phyloP scores from a whole-genome alignment of 1,140 invertebrate genomes.

The Drosophila aff. region DNA sequence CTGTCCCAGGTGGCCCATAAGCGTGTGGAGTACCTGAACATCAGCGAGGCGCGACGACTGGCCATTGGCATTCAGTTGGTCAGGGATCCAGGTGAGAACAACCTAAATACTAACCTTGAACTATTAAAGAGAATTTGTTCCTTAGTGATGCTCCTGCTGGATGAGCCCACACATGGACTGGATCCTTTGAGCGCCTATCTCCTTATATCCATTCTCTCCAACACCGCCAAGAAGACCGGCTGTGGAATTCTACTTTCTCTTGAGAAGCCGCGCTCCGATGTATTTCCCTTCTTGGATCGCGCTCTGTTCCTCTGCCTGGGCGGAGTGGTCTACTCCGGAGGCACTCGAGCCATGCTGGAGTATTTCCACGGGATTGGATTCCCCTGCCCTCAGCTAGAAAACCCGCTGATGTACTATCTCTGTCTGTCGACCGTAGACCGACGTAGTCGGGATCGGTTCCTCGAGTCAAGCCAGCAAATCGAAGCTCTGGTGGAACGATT shows the following conservation, averaged over 20 bases:
- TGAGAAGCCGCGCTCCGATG: slow-evolving; percentile 96
- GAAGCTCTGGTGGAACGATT: slow-evolving; percentile 96
- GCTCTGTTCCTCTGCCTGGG: slow-evolving; percentile 93
- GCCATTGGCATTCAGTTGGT: slow-evolving; percentile 95
- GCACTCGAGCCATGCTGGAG: slow-evolving; percentile 94
- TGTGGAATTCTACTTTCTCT: slow-evolving; percentile 95
- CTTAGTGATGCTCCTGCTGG: slow-evolving; percentile 92
- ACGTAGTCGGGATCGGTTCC: slow-evolving; percentile 90
- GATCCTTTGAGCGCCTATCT: slow-evolving; percentile 96
- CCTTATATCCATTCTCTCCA: slow-evolving; percentile 95
- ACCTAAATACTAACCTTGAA: slow-evolving; percentile 80
- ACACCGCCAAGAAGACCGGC: slow-evolving; percentile 95
- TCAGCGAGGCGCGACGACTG: slow-evolving; percentile 93
- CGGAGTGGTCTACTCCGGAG: slow-evolving; percentile 95
- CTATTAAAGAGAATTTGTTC: background rate
- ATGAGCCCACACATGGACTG: slow-evolving; percentile 95
- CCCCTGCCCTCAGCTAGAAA: slow-evolving; percentile 96
- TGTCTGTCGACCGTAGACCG: slow-evolving; percentile 95
- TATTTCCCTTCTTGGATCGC: slow-evolving; percentile 94
- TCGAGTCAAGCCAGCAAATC: slow-evolving; percentile 97
- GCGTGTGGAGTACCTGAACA: slow-evolving; percentile 91
- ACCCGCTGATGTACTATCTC: slow-evolving; percentile 97
- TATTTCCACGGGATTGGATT: slow-evolving; percentile 97
- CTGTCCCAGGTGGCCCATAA: slow-evolving; percentile 94
- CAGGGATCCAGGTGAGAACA: slow-evolving; percentile 89